Conservation (phyloP, 2,888 invertebrate genomes). For the Dinocampus coccinellae region DNA sequence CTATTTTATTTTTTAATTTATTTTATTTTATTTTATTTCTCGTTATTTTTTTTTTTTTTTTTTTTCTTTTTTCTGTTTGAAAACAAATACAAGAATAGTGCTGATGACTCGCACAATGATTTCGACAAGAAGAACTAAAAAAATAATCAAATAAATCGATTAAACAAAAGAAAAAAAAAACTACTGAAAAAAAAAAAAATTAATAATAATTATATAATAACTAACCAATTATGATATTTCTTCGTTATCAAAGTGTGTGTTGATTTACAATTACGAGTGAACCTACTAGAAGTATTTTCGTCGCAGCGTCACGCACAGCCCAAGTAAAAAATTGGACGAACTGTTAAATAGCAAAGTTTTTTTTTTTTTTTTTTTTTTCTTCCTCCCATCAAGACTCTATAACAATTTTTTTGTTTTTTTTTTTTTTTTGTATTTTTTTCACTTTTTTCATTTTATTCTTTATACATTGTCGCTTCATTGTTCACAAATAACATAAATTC, state of each 20-base stretch:
- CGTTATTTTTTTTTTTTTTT: background rate
- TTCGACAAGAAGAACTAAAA: background rate
- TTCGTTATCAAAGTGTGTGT: slow-evolving; percentile 5
- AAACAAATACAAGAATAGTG: background rate
- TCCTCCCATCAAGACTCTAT: slow-evolving; percentile 26
- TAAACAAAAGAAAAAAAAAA: background rate
- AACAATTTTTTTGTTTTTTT: slow-evolving; percentile 31
- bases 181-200: background rate
- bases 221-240: slow-evolving; percentile 12
- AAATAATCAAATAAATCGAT: background rate
- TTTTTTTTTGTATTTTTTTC: slow-evolving; percentile 20
- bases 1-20: too few relatives aligned
- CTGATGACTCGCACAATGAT: background rate
- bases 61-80: background rate
- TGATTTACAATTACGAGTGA: slow-evolving; percentile 50
- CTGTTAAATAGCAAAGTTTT: slow-evolving; percentile 57
- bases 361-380: slow-evolving; percentile 16
- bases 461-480: slow-evolving; percentile 25
- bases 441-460: slow-evolving; percentile 22
- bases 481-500: slow-evolving; percentile 26
- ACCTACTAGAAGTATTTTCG: slow-evolving; percentile 47
- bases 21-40: too few relatives aligned
- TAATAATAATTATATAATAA: too few relatives aligned
- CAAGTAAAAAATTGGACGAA: slow-evolving; percentile 63
- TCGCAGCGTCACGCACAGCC: slow-evolving; percentile 58